Evolutionary conservation across 2,888 invertebrate genomes (phyloP), one percentile per base, ranked within the genome.

Genomic region (Lymantria dispar): DNA sequence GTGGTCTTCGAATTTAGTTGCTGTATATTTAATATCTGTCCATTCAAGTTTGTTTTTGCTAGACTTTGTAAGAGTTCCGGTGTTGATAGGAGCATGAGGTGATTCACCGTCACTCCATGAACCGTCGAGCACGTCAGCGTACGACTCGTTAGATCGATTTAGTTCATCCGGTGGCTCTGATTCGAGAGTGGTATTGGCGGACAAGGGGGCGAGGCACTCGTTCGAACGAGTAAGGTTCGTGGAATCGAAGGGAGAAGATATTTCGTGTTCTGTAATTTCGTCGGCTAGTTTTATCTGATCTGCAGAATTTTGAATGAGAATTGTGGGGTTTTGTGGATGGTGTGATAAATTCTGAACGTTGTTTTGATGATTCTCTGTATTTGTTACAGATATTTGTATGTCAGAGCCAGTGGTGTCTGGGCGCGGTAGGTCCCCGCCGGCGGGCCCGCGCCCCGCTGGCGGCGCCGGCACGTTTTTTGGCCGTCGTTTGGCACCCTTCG

Each of bases 401-500:
- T 66, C 64, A 64, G 41, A 54, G 71, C 86, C 92, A 79, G 88
- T 92, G 92, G 11, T 89, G 68, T 0, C 8, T 1, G 62, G 76
- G 68, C 80, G 66, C 68, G 53, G 70, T 64, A 70, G 76, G 80
- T 64, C 77, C 76, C 71, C 89, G 87, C 79, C 89, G 87, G 85
- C 90, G 87, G 79, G 79, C 81, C 92, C 92, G 92, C 84, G 90
- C 82, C 80, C 87, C 92, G 93, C 95, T 95, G 94, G 93, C 95
- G 95, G 94, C 94, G 92, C 93, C 89, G 85, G 91, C 87, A 84
- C 95, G 95, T 95, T 95, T 95, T 95, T 95, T 95, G 95, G 72
- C 85, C 74, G 70, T 55, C 61, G 56, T 56, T 47, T 58, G 50
- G 80, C 86, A 12, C 94, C 95, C 0, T 92, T 92, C 39, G 92